Evolutionary conservation across 1,140 invertebrate genomes (phyloP).

Genomic region (Rhynchophorus ferrugineus): DNA sequence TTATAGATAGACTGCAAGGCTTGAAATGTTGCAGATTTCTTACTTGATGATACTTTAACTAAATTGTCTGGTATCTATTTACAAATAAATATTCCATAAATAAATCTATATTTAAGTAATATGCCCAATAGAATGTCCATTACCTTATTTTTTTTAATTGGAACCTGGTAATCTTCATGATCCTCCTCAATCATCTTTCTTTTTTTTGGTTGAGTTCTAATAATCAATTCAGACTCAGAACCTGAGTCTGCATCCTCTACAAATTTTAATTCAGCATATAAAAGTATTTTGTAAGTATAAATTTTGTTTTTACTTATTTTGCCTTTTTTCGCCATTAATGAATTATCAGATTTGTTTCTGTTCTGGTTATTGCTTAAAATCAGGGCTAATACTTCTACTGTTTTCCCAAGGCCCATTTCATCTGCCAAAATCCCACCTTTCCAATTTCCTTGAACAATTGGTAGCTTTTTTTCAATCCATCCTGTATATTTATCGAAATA

Average conservation of each 20-base stretch:
- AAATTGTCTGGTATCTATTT: too few species aligned
- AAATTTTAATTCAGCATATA: too few species aligned
- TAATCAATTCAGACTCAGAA: constrained; percentile 6
- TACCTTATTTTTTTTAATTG: constrained; percentile 8
- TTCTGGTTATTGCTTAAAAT: constrained; percentile 46
- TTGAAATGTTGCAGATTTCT: constrained; percentile 20
- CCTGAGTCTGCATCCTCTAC: neutral
- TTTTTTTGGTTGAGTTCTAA: constrained; percentile 23
- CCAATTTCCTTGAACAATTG: constrained; percentile 34
- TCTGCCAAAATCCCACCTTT: constrained; percentile 75
- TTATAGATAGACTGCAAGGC: constrained; percentile 33
- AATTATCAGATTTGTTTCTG: too few species aligned
- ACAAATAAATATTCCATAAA: too few species aligned
- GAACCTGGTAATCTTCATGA: constrained; percentile 7
- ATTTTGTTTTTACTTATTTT: neutral
- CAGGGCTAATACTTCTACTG: constrained; percentile 66
- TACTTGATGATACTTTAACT: constrained; percentile 1
- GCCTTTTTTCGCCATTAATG: neutral
- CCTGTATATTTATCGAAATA: constrained; percentile 51
- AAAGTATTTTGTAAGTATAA: neutral
- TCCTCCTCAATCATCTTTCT: constrained; percentile 7
- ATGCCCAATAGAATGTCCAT: neutral
- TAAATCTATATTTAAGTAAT: neutral
- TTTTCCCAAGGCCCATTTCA: constrained; percentile 82
- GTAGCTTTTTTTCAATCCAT: constrained; percentile 37